Evolutionary conservation across 2,797 vertebrate species (phyloP), one percentile per base, ranked within the genome.

Genomic region (Cyclopterus lumpus): DNA sequence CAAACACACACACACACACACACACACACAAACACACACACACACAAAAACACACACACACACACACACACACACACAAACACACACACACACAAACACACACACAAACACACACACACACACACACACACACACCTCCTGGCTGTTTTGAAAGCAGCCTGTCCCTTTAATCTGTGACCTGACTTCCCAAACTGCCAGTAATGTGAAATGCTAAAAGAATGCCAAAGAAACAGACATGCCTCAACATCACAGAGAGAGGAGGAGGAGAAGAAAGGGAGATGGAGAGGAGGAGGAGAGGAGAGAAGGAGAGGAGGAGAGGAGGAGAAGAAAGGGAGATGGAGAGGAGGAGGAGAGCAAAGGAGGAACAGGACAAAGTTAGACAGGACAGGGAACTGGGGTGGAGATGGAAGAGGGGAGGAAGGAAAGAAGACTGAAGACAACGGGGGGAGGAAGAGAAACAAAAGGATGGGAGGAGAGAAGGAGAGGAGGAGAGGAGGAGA

Each of bases 211-310:
- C 14, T 49, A 3, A 42, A 70, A 67, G 75, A 86, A 86, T 59
- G 71, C 20, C 55, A 75, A 76, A 80, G 75, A 86, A 67, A 73
- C 70, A 80, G 67, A 71, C 67, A 11, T 36, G 68, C n/a, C 70
- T 74, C n/a, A 36, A 77, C 67, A 77, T 79, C 74, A 67, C 77
- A 49, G 16, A 55, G 16, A 22, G n/a, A n/a, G n/a, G n/a, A n/a
- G n/a, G n/a, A 49, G 18, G 26, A 66, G 55, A 51, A 14, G 55
- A 57, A 6, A 24, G 24, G 18, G 2, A n/a, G n/a, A n/a, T n/a
- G n/a, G n/a, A n/a, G n/a, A n/a, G n/a, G 26, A 28, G 38, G 51
- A 67, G 67, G 49, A 64, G 53, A 48, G 46, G 22, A 8, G 16
- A 20, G 48, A 22, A 20, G 59, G 28, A 42, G 32, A 32, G 32